A percentile compares a stretch with the other conserved stretches of the same genome.
These are phyloP conservation scores for Planococcus citri DNA, from an alignment of 1,140 invertebrate genomes.

Conservation along the genomic window DNA sequence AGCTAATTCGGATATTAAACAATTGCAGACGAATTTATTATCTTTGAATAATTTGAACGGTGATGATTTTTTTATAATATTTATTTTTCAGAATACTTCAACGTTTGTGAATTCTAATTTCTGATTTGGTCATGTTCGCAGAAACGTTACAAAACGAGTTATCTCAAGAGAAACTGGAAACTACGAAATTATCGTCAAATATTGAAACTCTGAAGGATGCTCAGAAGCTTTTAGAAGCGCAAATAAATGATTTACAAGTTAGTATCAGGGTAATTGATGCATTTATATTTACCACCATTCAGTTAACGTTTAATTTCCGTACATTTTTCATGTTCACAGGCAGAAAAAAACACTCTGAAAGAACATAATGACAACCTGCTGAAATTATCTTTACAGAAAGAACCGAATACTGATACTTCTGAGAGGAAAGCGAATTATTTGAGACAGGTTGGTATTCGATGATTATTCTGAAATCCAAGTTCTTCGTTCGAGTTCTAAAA, in stretches of 20 bases:
- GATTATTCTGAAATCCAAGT: no score
- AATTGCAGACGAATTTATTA: not conserved
- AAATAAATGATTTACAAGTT: slow-evolving; percentile 9
- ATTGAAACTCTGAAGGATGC: not conserved
- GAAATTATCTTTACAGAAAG: not conserved
- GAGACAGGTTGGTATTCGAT: not conserved
- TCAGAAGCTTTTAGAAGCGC: not conserved
- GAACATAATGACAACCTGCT: slow-evolving; percentile 12
- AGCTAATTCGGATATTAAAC: not conserved
- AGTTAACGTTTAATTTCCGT: not conserved
- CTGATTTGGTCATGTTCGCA: no score
- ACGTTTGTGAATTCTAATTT: not conserved
- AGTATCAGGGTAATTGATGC: not conserved
- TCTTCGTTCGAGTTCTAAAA: not conserved
- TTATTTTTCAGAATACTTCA: not conserved
- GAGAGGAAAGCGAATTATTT: not conserved
- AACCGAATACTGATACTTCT: not conserved
- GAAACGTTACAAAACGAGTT: not conserved
- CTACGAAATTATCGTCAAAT: not conserved
- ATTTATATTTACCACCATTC: no score
- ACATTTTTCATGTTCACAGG: slow-evolving; percentile 2
- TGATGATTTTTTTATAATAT: not conserved
- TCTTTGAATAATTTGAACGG: not conserved
- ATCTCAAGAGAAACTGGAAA: not conserved
- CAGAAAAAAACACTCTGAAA: not conserved